phyloP scores from a whole-genome alignment of 2,888 invertebrate genomes.

The Dicranocentrus wangi region DNA sequence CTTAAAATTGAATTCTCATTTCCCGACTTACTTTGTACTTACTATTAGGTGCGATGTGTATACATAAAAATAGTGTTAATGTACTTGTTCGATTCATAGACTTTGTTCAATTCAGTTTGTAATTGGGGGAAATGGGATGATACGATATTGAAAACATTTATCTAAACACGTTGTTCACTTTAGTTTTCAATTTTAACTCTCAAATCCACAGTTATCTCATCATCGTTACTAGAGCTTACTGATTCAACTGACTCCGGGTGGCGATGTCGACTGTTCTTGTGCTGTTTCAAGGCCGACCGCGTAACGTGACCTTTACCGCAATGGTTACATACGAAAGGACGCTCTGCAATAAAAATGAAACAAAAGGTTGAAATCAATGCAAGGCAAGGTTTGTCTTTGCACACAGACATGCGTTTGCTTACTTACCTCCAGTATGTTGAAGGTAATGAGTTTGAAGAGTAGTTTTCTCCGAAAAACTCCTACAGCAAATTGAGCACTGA shows the following conservation, averaged over 20 bases:
- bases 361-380: background rate
- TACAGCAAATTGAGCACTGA: conserved; percentile 30
- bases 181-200: conserved; percentile 31
- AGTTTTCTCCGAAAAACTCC: conserved; percentile 52
- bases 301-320: conserved; percentile 52
- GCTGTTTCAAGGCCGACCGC: conserved; percentile 48
- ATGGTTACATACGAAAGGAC: conserved; percentile 43
- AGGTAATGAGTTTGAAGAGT: conserved; percentile 52
- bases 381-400: background rate
- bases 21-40: too few relatives aligned
- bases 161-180: too few relatives aligned
- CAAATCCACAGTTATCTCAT: conserved; percentile 9
- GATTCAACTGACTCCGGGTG: background rate
- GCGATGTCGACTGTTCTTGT: conserved; percentile 42
- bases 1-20: too few relatives aligned
- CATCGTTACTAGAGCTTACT: conserved; percentile 3
- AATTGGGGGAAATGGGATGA: too few relatives aligned
- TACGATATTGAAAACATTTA: too few relatives aligned
- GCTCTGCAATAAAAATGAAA: conserved; percentile 29
- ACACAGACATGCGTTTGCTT: too few relatives aligned
- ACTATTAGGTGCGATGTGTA: too few relatives aligned
- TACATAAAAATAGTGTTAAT: too few relatives aligned
- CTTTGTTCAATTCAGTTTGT: too few relatives aligned
- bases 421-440: conserved; percentile 51
- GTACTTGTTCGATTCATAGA: too few relatives aligned